Conservation (phyloP, 2,888 invertebrate genomes). For the Linnaemya tessellans region DNA sequence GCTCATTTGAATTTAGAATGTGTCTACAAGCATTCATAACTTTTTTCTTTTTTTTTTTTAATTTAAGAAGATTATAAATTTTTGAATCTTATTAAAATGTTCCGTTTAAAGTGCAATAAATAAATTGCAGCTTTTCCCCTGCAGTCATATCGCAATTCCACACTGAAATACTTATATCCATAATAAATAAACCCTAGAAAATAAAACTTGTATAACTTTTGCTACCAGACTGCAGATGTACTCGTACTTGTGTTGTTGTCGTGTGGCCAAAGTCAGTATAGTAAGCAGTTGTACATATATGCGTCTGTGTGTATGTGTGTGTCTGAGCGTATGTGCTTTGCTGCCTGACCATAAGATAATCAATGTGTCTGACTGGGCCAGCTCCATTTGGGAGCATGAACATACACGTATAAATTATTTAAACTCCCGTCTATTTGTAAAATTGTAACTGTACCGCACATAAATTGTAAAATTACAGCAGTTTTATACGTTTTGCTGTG, state of each 20-base stretch:
- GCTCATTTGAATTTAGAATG: no score
- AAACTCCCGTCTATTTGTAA: constrained; percentile 64
- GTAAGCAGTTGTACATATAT: neutral
- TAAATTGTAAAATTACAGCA: constrained; percentile 74
- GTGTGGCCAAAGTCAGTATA: constrained; percentile 19
- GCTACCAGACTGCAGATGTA: constrained; percentile 18
- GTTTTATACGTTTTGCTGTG: constrained; percentile 47
- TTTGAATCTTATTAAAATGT: constrained; percentile 5
- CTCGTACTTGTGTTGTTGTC: neutral
- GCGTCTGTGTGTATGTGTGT: neutral
- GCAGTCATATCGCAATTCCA: constrained; percentile 38
- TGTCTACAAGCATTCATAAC: no score
- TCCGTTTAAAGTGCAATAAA: constrained; percentile 27
- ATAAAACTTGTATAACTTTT: constrained; percentile 43
- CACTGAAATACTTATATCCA: constrained; percentile 62
- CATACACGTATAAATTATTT: constrained; percentile 48
- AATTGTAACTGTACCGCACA: constrained; percentile 72
- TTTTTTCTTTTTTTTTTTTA: no score
- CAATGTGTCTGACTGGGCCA: constrained; percentile 69
- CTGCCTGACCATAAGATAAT: constrained; percentile 65
- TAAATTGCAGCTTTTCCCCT: neutral
- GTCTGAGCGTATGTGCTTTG: neutral
- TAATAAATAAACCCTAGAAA: constrained; percentile 67
- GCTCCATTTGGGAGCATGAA: constrained; percentile 61
- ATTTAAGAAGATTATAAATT: neutral